Percentiles rank a stretch among this genome's conserved stretches.
These are phyloP conservation scores for Cyanoderma ruficeps DNA, from an alignment of 2,113 vertebrate species.

Conservation along the genomic window DNA sequence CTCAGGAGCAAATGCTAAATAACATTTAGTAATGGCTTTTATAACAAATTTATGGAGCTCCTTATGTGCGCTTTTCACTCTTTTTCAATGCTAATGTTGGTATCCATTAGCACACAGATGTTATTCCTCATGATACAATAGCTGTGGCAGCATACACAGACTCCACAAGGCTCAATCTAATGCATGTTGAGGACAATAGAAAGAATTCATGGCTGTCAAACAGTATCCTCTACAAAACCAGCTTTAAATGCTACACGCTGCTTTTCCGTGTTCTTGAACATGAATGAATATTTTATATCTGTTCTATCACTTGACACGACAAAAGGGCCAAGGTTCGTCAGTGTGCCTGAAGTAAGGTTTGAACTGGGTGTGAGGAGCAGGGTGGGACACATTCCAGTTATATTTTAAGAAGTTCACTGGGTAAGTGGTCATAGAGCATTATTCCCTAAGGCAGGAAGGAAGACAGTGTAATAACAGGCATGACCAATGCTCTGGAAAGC, in stretches of 20 bases:
- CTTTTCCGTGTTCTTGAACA: background rate
- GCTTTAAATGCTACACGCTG: background rate
- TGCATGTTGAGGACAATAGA: background rate
- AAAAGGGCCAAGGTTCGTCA: background rate
- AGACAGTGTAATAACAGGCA: background rate
- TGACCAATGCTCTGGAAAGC: background rate
- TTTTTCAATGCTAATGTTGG: slow-evolving; percentile 3
- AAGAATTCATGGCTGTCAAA: background rate
- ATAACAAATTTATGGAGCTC: slow-evolving; percentile 22
- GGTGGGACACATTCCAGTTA: background rate
- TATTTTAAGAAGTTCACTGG: background rate
- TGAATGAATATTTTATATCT: background rate
- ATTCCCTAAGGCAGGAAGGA: background rate
- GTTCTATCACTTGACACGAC: background rate
- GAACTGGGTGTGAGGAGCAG: background rate
- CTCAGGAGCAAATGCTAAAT: slow-evolving; percentile 35
- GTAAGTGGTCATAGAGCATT: background rate
- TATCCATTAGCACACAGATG: background rate
- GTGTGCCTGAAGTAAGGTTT: background rate
- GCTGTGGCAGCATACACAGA: background rate
- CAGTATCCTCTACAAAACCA: background rate
- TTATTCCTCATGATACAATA: background rate
- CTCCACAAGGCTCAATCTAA: background rate
- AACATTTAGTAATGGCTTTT: slow-evolving; percentile 26
- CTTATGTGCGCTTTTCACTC: background rate